phyloP scores from a whole-genome alignment of 1,140 invertebrate genomes.

The Littorina saxatilis region DNA sequence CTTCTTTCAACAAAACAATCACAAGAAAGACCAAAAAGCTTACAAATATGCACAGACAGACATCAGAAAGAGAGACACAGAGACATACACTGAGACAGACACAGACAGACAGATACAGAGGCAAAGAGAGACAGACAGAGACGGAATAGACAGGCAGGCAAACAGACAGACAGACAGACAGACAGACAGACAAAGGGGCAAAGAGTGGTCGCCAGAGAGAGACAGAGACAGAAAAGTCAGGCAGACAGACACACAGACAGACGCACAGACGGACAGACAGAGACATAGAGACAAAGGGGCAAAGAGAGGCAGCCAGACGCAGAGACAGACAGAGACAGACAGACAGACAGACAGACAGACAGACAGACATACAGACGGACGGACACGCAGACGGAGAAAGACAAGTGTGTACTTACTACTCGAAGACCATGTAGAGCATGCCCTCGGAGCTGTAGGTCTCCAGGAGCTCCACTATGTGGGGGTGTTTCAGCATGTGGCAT shows the following conservation, averaged over 20 bases:
- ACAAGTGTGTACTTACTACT: slow-evolving; percentile 88
- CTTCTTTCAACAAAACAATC: not conserved
- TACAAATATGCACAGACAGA: slow-evolving; percentile 39
- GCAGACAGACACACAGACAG: not conserved
- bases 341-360: slow-evolving; percentile 3
- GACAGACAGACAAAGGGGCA: too few species aligned
- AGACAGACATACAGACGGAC: slow-evolving; percentile 35
- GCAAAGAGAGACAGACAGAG: not conserved
- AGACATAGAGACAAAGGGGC: not conserved
- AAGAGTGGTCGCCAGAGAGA: too few species aligned
- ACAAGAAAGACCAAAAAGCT: slow-evolving; percentile 40
- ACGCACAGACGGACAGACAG: slow-evolving; percentile 10
- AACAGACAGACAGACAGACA: too few species aligned
- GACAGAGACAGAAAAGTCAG: not conserved
- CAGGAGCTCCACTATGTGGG: slow-evolving; percentile 97
- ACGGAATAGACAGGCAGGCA: not conserved
- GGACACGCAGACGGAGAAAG: slow-evolving; percentile 29
- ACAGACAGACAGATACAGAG: slow-evolving; percentile 20
- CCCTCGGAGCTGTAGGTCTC: slow-evolving; percentile 99
- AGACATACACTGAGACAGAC: slow-evolving; percentile 34
- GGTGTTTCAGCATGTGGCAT: slow-evolving; percentile 99
- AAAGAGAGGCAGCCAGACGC: slow-evolving; percentile 12
- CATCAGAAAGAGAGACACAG: slow-evolving; percentile 32
- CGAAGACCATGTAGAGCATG: slow-evolving; percentile 99
- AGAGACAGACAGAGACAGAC: not conserved